Evolutionary conservation across 1,140 invertebrate genomes (phyloP).

Genomic region (Zaprionus ghesquierei): DNA sequence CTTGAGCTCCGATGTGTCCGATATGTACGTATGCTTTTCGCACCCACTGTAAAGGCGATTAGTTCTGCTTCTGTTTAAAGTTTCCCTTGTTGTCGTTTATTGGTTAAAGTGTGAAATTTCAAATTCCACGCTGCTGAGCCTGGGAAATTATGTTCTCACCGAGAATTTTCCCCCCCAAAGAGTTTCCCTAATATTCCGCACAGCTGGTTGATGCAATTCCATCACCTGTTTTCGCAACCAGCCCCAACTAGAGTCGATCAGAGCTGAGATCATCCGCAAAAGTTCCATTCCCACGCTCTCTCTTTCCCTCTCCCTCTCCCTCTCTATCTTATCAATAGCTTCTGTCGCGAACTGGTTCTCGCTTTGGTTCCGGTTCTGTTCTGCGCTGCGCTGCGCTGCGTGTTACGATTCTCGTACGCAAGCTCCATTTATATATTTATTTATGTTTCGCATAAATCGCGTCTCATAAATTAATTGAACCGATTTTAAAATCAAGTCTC

Average conservation of each 20-base stretch:
- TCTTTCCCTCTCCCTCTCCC: too few relatives aligned
- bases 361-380: not conserved
- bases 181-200: conserved; percentile 17
- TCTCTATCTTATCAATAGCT: not conserved
- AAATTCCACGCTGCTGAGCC: conserved; percentile 24
- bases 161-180: conserved; percentile 56
- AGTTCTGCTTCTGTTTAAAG: conserved; percentile 72
- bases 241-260: not conserved
- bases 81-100: conserved; percentile 44
- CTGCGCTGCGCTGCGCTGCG: not conserved
- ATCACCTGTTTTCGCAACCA: conserved; percentile 19
- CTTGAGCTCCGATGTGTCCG: conserved; percentile 48
- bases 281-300: conserved; percentile 21
- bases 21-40: conserved; percentile 3
- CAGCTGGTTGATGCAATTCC: conserved; percentile 44
- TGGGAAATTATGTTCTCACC: conserved; percentile 52
- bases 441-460: not conserved
- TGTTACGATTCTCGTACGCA: not conserved
- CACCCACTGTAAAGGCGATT: conserved; percentile 31
- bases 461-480: not conserved
- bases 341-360: not conserved
- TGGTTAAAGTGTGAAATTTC: conserved; percentile 58
- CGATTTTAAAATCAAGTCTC: not conserved
- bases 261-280: conserved; percentile 17
- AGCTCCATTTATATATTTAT: not conserved